phyloP scores from a whole-genome alignment of 2,888 invertebrate genomes.

The Cantharis nigra region DNA sequence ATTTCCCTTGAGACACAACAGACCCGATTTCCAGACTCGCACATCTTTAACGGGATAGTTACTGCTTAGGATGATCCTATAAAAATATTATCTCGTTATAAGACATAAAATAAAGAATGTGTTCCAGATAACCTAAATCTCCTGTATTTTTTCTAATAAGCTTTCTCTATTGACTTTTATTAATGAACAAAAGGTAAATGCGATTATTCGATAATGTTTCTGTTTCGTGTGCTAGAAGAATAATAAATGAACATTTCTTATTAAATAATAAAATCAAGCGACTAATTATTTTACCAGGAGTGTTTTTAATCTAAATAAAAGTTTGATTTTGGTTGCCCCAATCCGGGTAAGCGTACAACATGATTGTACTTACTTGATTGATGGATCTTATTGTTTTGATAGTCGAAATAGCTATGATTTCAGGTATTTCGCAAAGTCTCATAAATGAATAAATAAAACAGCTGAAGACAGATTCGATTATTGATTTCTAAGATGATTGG shows the following conservation, averaged over 20 bases:
- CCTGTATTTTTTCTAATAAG: slow-evolving; percentile 1
- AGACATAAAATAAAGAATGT: slow-evolving; percentile 21
- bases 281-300: background rate
- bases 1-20: slow-evolving; percentile 51
- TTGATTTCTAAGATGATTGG: background rate
- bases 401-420: no score
- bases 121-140: slow-evolving; percentile 16
- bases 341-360: background rate
- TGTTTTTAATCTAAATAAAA: background rate
- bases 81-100: slow-evolving; percentile 47
- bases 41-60: slow-evolving; percentile 50
- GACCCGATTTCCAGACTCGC: slow-evolving; percentile 48
- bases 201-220: background rate
- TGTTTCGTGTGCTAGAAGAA: background rate
- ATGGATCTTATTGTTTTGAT: no score
- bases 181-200: background rate
- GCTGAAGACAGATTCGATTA: no score
- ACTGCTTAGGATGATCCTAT: slow-evolving; percentile 48
- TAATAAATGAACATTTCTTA: background rate
- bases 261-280: background rate
- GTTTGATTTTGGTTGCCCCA: background rate
- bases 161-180: background rate
- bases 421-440: no score
- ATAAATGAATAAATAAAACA: no score
- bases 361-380: no score